A percentile compares a stretch with the other conserved stretches of the same genome.
Conservation (phyloP, 1,140 invertebrate genomes). For the Paraescarpia echinospica region DNA sequence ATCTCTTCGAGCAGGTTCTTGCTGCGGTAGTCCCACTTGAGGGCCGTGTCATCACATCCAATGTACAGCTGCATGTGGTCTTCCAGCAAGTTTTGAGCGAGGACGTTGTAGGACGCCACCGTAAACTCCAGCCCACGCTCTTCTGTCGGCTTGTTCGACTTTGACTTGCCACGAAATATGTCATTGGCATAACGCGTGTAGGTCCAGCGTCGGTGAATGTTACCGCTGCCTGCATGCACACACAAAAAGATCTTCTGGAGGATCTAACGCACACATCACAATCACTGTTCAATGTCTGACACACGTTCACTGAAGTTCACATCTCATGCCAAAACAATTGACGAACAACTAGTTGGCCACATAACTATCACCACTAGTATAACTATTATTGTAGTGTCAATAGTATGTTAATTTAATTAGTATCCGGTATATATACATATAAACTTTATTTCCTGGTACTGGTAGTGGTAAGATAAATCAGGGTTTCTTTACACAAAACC, state of each 20-base stretch:
- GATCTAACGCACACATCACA: neutral
- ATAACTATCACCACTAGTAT: no score
- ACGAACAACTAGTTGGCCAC: no score
- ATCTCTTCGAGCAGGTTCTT: slow-evolving; percentile 74
- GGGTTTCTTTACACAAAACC: neutral
- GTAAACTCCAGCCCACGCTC: slow-evolving; percentile 29
- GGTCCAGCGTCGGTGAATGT: neutral
- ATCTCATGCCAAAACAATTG: no score
- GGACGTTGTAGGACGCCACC: slow-evolving; percentile 74
- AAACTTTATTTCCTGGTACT: no score
- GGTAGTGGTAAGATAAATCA: neutral
- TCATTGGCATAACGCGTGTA: neutral
- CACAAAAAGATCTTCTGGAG: neutral
- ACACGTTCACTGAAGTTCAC: no score
- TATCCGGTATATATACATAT: no score
- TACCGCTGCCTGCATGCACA: neutral
- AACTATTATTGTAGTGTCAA: no score
- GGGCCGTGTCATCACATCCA: slow-evolving; percentile 62
- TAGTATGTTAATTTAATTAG: no score
- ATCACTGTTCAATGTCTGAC: no score
- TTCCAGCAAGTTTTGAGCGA: slow-evolving; percentile 80
- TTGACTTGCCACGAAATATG: neutral
- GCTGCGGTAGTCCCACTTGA: slow-evolving; percentile 74
- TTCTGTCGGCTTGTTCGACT: neutral
- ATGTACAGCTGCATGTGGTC: slow-evolving; percentile 75